Evolutionary conservation across 92 coral and sea anemone genomes (phyloP).

Genomic region (Actinernus sp.): DNA sequence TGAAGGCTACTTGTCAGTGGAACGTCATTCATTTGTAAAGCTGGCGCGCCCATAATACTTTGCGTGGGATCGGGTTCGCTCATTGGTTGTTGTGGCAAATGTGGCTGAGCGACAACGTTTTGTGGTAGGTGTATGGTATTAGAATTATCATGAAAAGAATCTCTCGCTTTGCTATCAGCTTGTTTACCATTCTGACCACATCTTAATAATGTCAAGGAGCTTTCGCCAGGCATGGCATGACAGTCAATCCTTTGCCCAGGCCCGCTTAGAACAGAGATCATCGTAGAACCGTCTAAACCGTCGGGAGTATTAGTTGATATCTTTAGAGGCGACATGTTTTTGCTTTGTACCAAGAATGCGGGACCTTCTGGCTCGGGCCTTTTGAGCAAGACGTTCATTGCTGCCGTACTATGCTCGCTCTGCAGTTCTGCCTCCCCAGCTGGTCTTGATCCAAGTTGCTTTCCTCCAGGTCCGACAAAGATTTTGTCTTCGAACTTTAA

Average conservation of each 20-base stretch:
- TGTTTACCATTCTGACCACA: slow-evolving; percentile 28
- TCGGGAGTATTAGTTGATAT: slow-evolving; percentile 4
- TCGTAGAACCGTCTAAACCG: slow-evolving; percentile 4
- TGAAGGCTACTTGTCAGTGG: not conserved
- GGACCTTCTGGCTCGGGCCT: slow-evolving; percentile 17
- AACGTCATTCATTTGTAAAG: slow-evolving; percentile 17
- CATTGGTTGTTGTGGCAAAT: not conserved
- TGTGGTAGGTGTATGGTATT: not conserved
- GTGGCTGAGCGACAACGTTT: slow-evolving; percentile 1
- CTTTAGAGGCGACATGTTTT: slow-evolving; percentile 13
- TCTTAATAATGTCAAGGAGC: slow-evolving; percentile 19
- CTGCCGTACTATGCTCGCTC: slow-evolving; percentile 21
- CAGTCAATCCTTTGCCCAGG: slow-evolving; percentile 41
- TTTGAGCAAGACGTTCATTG: slow-evolving; percentile 15
- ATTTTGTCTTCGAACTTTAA: not conserved
- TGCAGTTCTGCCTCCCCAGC: slow-evolving; percentile 10
- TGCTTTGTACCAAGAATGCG: slow-evolving; percentile 23
- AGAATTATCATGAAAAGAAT: slow-evolving; percentile 6
- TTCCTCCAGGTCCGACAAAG: not conserved
- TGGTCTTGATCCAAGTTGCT: too few relatives aligned
- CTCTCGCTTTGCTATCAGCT: not conserved
- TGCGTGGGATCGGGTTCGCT: slow-evolving; percentile 1
- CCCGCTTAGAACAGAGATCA: slow-evolving; percentile 21
- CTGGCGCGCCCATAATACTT: slow-evolving; percentile 17
- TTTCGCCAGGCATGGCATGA: slow-evolving; percentile 27